Base-by-base conservation (phyloP, 2,888 invertebrate genomes). In the Thera britannica region DNA sequence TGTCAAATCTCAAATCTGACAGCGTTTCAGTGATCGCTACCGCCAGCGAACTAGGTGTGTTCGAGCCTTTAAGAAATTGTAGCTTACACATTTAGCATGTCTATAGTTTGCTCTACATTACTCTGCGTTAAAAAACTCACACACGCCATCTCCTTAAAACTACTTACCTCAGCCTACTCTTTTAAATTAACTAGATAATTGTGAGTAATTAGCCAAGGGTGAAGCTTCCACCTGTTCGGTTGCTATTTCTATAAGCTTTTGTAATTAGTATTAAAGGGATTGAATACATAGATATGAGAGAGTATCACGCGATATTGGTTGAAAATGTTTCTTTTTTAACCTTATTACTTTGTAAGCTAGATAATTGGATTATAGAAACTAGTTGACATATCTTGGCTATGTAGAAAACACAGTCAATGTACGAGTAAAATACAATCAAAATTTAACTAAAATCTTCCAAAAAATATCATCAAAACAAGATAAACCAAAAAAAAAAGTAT, bases 171-270 rank as follows among this genome's bases (percentile, higher is more conserved):
- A 63, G 48, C 11, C 9, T 55, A 44, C 62, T 54, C 58, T 38
- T 67, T 70, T 71, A 65, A 70, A 72, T 68, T 69, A 72, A 72
- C 65, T 65, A 23, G 60, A 52, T 68, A 65, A 69, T 72, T 68
- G 48, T 48, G 35, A 59, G 60, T 70, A 67, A 71, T 68, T 67
- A 71, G 59, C 49, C 54, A 34, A 58, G 36, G 65, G 58, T 9
- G 65, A 67, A 65, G 59, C 38, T 63, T 65, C 35, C 74, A 74
- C 74, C 72, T 70, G 71, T 65, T 56, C 61, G 36, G 54, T 57
- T 56, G 63, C 38, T 51, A 56, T 66, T 59, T 62, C n/a, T 12
- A 58, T 68, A 55, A 52, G 46, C 56, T 54, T 48, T 54, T 55
- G 8, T 65, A 41, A 36, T 23, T 61, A n/a, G 49, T 65, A 57